These are phyloP conservation scores for Muscicapa comitata DNA, from an alignment of 2,797 vertebrate genomes.

Conservation along the genomic window DNA sequence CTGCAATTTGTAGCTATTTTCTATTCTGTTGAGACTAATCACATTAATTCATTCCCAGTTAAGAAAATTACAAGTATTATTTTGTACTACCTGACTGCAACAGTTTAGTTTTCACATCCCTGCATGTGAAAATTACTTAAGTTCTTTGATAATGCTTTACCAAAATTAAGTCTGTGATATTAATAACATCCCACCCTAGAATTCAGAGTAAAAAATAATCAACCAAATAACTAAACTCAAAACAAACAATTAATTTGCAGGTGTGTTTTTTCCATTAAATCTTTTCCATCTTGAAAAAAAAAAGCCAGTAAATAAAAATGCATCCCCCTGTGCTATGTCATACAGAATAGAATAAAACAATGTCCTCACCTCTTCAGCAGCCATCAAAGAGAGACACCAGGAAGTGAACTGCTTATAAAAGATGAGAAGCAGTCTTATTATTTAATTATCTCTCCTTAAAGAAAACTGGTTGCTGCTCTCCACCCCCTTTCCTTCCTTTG, in stretches of 20 bases:
- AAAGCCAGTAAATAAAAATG: background rate
- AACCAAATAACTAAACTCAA: background rate
- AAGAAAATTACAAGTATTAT: background rate
- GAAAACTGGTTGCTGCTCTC: background rate
- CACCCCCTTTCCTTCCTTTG: constrained; percentile 64
- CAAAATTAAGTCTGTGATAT: background rate
- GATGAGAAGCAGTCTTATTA: background rate
- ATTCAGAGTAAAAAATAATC: background rate
- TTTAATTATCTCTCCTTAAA: background rate
- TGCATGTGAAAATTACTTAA: background rate
- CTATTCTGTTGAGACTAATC: background rate
- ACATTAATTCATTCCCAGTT: background rate
- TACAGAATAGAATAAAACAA: rapidly evolving
- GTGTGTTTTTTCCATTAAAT: background rate
- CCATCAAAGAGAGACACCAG: background rate
- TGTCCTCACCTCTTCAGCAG: constrained; percentile 44
- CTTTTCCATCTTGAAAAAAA: background rate
- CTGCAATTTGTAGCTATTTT: background rate
- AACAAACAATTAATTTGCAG: background rate
- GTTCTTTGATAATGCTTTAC: background rate
- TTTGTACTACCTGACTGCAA: background rate
- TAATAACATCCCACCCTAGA: background rate
- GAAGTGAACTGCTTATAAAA: background rate
- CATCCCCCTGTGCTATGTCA: background rate
- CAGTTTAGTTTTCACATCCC: background rate